These are phyloP conservation scores for Amaurobius ferox DNA, from an alignment of 2,888 invertebrate species.

Conservation along the genomic window DNA sequence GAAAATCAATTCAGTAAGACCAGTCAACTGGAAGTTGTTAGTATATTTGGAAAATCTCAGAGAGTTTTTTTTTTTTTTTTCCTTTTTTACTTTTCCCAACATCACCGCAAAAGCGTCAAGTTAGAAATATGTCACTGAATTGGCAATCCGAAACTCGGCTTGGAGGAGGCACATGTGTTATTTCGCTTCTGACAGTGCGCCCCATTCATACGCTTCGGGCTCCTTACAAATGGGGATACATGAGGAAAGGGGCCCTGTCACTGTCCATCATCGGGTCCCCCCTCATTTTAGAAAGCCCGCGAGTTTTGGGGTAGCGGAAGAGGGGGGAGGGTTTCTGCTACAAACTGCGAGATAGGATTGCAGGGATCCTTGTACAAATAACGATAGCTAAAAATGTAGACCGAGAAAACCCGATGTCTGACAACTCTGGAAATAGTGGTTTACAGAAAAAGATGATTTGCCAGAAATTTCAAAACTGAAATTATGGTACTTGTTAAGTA, in stretches of 20 bases:
- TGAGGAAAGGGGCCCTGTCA: conserved; percentile 44
- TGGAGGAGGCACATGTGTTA: conserved; percentile 11
- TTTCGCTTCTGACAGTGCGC: neutral
- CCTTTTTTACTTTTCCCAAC: neutral
- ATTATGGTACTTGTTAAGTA: no score
- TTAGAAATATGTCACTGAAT: neutral
- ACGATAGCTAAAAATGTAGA: no score
- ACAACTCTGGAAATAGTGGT: no score
- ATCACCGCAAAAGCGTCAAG: no score
- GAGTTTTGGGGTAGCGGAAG: neutral
- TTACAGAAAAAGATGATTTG: no score
- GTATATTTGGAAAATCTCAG: no score
- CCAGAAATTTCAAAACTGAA: no score
- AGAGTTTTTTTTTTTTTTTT: neutral
- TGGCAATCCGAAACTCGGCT: neutral
- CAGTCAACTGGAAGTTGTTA: no score
- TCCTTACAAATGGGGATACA: conserved; percentile 48
- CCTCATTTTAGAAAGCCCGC: conserved; percentile 4
- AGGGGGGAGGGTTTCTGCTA: conserved; percentile 15
- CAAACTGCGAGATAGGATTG: neutral
- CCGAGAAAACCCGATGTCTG: no score
- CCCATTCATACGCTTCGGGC: conserved; percentile 5
- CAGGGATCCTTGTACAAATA: no score
- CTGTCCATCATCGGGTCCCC: conserved; percentile 46
- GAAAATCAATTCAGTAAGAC: no score